Evolutionary conservation across 2,888 invertebrate species (phyloP).

Genomic region (Chrysolina haemoptera): DNA sequence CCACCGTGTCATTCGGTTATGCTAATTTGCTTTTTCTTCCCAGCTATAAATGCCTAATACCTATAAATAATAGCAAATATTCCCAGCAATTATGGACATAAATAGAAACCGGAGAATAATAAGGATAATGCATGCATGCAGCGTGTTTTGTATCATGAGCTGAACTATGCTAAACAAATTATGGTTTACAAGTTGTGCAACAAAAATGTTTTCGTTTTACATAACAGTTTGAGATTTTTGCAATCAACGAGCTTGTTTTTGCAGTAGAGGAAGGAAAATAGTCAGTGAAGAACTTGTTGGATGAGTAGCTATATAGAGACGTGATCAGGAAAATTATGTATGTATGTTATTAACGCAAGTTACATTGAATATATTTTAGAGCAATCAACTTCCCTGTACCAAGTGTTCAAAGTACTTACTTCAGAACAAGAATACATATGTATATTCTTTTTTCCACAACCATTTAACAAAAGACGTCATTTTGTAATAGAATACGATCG

Average conservation of each 20-base stretch:
- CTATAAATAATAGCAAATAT: slow-evolving; percentile 18
- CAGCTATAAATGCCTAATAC: slow-evolving; percentile 7
- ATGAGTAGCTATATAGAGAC: neutral
- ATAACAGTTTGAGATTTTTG: slow-evolving; percentile 8
- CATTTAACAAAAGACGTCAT: no score
- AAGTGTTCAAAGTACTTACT: neutral
- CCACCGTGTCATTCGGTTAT: slow-evolving; percentile 19
- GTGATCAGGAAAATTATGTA: neutral
- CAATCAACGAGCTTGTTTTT: neutral
- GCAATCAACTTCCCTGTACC: neutral
- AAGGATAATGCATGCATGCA: slow-evolving; percentile 19
- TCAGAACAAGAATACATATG: no score
- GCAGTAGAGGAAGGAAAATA: neutral
- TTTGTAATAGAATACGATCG: no score
- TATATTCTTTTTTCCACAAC: no score
- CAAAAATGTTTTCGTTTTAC: slow-evolving; percentile 7
- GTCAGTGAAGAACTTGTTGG: neutral
- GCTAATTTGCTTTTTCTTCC: slow-evolving; percentile 12
- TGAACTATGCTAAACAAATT: slow-evolving; percentile 10
- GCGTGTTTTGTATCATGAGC: slow-evolving; percentile 4
- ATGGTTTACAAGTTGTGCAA: neutral
- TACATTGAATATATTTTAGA: neutral
- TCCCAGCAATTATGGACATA: slow-evolving; percentile 15
- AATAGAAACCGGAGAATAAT: slow-evolving; percentile 11
- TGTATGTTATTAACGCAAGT: neutral